phyloP scores from a whole-genome alignment of 2,888 invertebrate species.

The Catonia carolina region DNA sequence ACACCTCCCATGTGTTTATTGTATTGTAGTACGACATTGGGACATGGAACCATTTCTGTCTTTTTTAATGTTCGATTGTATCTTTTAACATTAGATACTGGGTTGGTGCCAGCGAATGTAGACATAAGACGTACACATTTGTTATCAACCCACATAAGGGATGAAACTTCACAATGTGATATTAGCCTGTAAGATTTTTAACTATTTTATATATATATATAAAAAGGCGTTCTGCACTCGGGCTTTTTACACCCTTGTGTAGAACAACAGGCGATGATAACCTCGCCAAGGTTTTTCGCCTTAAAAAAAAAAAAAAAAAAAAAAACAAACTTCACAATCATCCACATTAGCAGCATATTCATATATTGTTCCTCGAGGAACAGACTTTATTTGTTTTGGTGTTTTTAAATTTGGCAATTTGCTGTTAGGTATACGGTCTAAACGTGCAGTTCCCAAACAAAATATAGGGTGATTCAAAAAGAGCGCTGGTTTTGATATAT shows the following conservation, averaged over 20 bases:
- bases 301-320: no score
- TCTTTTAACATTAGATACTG: constrained; percentile 37
- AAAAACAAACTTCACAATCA: no score
- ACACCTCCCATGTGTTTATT: constrained; percentile 41
- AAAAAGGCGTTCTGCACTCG: no score
- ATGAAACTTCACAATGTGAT: no score
- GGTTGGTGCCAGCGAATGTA: constrained; percentile 36
- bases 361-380: constrained; percentile 23
- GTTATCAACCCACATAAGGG: constrained; percentile 38
- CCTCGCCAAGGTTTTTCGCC: no score
- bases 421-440: constrained; percentile 20
- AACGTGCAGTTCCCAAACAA: constrained; percentile 25
- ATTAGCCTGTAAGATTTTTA: no score
- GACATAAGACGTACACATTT: constrained; percentile 37
- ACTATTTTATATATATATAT: no score
- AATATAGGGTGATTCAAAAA: no score
- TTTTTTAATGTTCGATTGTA: constrained; percentile 37
- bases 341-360: constrained; percentile 10
- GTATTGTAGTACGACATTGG: constrained; percentile 39
- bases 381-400: constrained; percentile 16
- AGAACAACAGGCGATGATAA: no score
- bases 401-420: no score
- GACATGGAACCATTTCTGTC: constrained; percentile 39
- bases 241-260: no score
- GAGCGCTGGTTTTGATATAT: no score